A percentile compares a stretch with the other conserved stretches of the same genome.
phyloP scores from a whole-genome alignment of 1,140 invertebrate genomes.

The Agrypnia vestita region DNA sequence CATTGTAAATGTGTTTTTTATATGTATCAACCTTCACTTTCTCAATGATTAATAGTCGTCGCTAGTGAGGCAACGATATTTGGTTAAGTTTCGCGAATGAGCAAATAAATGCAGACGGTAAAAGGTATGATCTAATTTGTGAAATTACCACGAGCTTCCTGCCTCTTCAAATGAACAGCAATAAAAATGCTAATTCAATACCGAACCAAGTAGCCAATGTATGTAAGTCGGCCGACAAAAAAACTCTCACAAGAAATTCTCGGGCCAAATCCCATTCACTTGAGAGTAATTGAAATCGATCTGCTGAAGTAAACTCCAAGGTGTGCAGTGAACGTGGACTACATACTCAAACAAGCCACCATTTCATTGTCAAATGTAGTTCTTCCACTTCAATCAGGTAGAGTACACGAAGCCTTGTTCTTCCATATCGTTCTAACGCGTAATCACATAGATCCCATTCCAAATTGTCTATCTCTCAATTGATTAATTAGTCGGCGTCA shows the following conservation, averaged over 20 bases:
- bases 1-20: too few species aligned
- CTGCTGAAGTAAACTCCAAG: not conserved
- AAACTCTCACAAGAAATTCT: slow-evolving; percentile 8
- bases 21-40: too few species aligned
- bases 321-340: not conserved
- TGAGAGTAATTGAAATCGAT: not conserved
- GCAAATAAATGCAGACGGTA: not conserved
- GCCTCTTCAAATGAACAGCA: not conserved
- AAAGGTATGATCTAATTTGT: slow-evolving; percentile 6
- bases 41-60: too few species aligned
- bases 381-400: too few species aligned
- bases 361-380: too few species aligned
- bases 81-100: not conserved
- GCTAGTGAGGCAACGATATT: too few species aligned
- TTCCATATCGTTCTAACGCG: too few species aligned
- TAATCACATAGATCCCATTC: too few species aligned
- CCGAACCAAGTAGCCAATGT: not conserved
- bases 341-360: too few species aligned
- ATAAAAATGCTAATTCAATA: slow-evolving; percentile 4
- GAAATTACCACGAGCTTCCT: not conserved
- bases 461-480: too few species aligned
- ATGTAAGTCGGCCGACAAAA: slow-evolving; percentile 2
- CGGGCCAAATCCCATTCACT: slow-evolving; percentile 4
- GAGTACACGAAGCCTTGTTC: too few species aligned
- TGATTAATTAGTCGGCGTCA: too few species aligned